Evolutionary conservation across 1,140 invertebrate species (phyloP), one percentile per base, ranked within the genome.

Genomic region (Aleiodes sp.): DNA sequence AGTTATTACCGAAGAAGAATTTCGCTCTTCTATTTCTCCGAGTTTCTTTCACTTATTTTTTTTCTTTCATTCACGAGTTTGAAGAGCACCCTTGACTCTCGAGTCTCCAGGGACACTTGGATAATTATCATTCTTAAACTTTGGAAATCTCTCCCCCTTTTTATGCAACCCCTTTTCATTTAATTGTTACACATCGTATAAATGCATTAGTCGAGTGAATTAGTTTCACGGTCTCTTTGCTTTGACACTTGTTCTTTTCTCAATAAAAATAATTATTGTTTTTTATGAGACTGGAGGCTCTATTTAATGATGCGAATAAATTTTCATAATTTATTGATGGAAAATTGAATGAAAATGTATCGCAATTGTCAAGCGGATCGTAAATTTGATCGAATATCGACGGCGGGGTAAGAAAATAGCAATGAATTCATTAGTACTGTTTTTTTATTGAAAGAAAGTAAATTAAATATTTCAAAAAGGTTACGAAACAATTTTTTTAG

Each of bases 111-210:
- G 12, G 46, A 24, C 14, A 24, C 6, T 24, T 1, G 46, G 12
- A 29, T 59, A 29, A 29, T 59, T 59, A n/a, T 59, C 4, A 59
- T 59, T 59, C 28, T 31, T 31, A 52, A 69, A 72, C 62, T 72
- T 66, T 24, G 29, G 41, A 60, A 52, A 52, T 52, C n/a, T 52
- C 9, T 52, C 1, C 62, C 63, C 62, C 46, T 59, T 66, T 57
- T 70, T 39, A 31, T 24, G 4, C 31, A 4, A 71, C 67, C 67
- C 68, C 64, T 68, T 65, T 66, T 65, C 33, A 70, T 73, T 78
- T 84, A 84, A 85, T 84, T 83, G 82, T 84, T 78, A 80, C 84
- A 82, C 83, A 82, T 84, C 80, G 79, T 85, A 81, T 83, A 85
- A 85, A 84, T 84, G 81, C 80, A 84, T 85, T 82, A 82, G 79